Percentiles rank a stretch among this genome's conserved stretches.
These are phyloP conservation scores for Eulemur rufifrons DNA, from an alignment of 2,113 vertebrate genomes.

Conservation along the genomic window DNA sequence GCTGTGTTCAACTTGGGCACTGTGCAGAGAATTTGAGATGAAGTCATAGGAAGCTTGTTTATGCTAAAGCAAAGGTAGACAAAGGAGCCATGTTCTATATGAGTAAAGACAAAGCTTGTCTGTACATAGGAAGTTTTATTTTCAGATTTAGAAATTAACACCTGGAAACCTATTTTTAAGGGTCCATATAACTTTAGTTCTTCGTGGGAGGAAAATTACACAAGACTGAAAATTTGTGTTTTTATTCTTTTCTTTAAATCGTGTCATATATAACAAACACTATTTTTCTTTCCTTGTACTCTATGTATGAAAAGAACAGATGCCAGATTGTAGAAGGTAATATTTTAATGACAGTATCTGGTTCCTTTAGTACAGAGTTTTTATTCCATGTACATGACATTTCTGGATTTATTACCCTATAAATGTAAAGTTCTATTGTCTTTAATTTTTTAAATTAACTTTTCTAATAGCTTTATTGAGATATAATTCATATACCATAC, in stretches of 20 bases:
- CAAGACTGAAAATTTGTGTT: neutral
- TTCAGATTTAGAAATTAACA: neutral
- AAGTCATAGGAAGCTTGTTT: neutral
- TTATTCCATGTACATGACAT: neutral
- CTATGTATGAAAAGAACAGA: neutral
- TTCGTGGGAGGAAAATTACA: neutral
- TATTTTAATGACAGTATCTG: slow-evolving; percentile 17
- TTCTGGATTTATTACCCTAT: neutral
- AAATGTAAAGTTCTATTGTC: neutral
- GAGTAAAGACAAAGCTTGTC: neutral
- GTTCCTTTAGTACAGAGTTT: neutral
- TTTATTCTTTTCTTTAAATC: neutral
- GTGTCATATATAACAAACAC: neutral
- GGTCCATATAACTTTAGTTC: neutral
- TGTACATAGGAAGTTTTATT: neutral
- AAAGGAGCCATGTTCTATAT: neutral
- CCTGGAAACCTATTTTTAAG: neutral
- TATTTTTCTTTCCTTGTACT: slow-evolving; percentile 16
- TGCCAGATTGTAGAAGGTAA: slow-evolving; percentile 36
- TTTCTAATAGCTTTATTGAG: neutral
- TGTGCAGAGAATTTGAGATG: neutral
- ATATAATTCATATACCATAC: neutral
- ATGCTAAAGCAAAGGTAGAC: neutral
- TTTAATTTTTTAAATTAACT: neutral
- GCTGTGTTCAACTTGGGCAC: neutral